phyloP scores from a whole-genome alignment of 1,140 invertebrate genomes.

The Triops longicaudatus region DNA sequence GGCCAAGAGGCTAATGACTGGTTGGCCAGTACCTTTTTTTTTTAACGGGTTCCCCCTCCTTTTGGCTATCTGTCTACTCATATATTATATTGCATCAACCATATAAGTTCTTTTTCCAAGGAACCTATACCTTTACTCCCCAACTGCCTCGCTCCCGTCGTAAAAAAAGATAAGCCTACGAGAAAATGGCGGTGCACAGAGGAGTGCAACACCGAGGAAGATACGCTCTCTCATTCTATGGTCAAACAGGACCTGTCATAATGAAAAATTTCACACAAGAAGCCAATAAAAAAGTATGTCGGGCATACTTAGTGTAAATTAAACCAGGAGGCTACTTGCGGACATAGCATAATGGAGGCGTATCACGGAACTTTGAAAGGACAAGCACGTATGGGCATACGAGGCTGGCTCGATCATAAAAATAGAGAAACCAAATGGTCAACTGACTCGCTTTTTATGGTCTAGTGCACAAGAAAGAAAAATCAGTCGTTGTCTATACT shows the following conservation, averaged over 20 bases:
- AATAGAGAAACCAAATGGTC: not conserved
- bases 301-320: not conserved
- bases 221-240: too few relatives aligned
- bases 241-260: too few relatives aligned
- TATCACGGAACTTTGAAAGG: not conserved
- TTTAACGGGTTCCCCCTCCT: not conserved
- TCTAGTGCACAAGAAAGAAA: not conserved
- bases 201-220: too few relatives aligned
- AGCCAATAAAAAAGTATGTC: not conserved
- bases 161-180: slow-evolving; percentile 3
- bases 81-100: slow-evolving; percentile 8
- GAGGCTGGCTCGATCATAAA: too few relatives aligned
- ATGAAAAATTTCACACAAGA: not conserved
- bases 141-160: not conserved
- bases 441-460: not conserved
- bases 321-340: not conserved
- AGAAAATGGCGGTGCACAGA: not conserved
- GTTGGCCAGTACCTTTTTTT: not conserved
- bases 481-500: not conserved
- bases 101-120: not conserved
- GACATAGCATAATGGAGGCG: not conserved
- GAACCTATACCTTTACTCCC: not conserved
- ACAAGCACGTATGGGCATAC: not conserved
- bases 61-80: not conserved
- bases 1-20: slow-evolving; percentile 14